phyloP scores from a whole-genome alignment of 2,113 vertebrate genomes.

The Smithornis capensis region DNA sequence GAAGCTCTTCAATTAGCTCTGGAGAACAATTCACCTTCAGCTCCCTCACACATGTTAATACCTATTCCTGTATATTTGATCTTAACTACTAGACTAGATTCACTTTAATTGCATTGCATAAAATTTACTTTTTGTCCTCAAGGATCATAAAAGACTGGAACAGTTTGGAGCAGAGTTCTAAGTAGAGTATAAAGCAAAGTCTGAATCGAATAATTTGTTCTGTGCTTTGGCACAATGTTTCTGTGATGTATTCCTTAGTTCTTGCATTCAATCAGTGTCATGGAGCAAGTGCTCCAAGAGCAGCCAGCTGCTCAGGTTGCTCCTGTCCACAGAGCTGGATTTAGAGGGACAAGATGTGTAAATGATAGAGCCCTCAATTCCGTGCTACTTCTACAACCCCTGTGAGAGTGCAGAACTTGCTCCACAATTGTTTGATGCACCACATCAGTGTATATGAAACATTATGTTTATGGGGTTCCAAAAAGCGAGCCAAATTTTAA shows the following conservation, averaged over 20 bases:
- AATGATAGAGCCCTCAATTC: background rate
- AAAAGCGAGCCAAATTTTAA: background rate
- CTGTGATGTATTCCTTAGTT: background rate
- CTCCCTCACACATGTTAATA: background rate
- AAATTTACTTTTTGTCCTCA: background rate
- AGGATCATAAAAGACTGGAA: background rate
- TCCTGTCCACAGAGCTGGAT: background rate
- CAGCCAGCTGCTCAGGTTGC: background rate
- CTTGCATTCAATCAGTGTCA: background rate
- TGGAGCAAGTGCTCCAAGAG: background rate
- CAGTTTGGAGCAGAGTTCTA: background rate
- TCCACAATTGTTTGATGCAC: background rate
- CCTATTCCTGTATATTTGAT: conserved; percentile 1
- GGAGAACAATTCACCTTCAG: conserved; percentile 46
- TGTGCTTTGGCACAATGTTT: background rate
- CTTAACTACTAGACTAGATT: background rate
- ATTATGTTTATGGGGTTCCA: background rate
- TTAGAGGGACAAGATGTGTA: background rate
- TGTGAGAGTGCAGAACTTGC: background rate
- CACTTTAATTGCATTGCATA: background rate
- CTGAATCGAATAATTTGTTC: background rate
- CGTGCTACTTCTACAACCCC: background rate
- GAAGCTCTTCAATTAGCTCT: conserved; percentile 23
- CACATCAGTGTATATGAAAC: background rate
- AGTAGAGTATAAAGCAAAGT: background rate